Conservation (phyloP, 2,888 invertebrate genomes). For the Nemapogon koenigi region DNA sequence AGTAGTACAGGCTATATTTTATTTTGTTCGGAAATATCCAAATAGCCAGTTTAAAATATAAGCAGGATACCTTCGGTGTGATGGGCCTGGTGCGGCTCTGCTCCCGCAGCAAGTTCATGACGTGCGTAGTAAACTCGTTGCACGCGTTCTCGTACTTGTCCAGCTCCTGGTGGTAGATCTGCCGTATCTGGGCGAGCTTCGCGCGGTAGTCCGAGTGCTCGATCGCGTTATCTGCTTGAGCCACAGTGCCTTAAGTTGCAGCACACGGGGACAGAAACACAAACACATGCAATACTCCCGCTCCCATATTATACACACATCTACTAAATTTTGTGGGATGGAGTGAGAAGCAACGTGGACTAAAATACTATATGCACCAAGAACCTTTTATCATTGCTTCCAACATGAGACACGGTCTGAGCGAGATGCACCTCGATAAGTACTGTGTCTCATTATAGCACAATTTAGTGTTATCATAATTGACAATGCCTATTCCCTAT, state of each 20-base stretch:
- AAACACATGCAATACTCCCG: conserved; percentile 36
- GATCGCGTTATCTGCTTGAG: conserved; percentile 91
- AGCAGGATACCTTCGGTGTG: conserved; percentile 76
- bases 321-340: too few relatives aligned
- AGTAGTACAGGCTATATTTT: too few relatives aligned
- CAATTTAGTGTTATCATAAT: too few relatives aligned
- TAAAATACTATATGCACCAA: too few relatives aligned
- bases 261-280: conserved; percentile 28
- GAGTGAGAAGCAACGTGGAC: too few relatives aligned
- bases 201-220: conserved; percentile 99
- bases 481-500: too few relatives aligned
- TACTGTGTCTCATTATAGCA: too few relatives aligned
- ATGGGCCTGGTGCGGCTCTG: conserved; percentile 98
- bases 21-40: too few relatives aligned
- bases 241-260: conserved; percentile 67
- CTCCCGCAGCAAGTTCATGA: conserved; percentile 95
- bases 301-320: conserved; percentile 19
- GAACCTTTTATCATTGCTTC: too few relatives aligned
- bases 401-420: too few relatives aligned
- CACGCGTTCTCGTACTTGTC: conserved; percentile 99
- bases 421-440: too few relatives aligned
- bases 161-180: conserved; percentile 98
- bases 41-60: too few relatives aligned
- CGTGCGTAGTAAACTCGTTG: conserved; percentile 99
- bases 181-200: conserved; percentile 97